Percentiles rank a stretch among this genome's conserved stretches.
Conservation (phyloP, 2,797 vertebrate species). For the Amniataba percoides region DNA sequence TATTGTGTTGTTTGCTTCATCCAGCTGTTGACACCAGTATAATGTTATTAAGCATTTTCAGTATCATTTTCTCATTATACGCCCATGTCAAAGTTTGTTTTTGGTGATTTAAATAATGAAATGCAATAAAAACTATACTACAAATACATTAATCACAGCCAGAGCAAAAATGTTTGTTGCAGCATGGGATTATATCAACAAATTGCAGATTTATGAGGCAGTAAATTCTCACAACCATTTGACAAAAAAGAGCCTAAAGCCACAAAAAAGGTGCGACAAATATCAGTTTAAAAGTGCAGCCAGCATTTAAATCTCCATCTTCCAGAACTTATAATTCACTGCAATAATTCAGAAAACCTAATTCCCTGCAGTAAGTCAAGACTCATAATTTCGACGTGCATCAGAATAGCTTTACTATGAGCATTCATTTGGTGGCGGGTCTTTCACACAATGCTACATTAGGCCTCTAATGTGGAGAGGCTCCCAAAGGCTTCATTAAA, state of each 20-base stretch:
- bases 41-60: neutral
- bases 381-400: conserved; percentile 52
- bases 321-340: conserved; percentile 19
- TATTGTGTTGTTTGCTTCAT: conserved; percentile 16
- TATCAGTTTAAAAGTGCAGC: neutral
- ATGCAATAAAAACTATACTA: conserved; percentile 1
- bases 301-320: neutral
- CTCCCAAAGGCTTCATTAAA: conserved; percentile 80
- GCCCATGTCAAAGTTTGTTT: conserved; percentile 1
- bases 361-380: conserved; percentile 43
- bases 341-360: conserved; percentile 21
- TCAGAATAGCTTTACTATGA: conserved; percentile 34
- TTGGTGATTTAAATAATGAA: neutral
- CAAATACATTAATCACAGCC: conserved; percentile 1
- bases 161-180: neutral
- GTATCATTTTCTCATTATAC: neutral
- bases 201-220: too few relatives aligned
- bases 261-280: conserved; percentile 17
- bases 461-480: conserved; percentile 78
- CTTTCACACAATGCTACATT: conserved; percentile 78
- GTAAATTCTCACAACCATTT: neutral
- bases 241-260: neutral
- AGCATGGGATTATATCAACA: conserved; percentile 3
- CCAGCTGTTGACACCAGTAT: neutral
- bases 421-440: conserved; percentile 44